These are phyloP conservation scores for Amblyteles armatorius DNA, from an alignment of 2,888 invertebrate genomes.

Conservation along the genomic window DNA sequence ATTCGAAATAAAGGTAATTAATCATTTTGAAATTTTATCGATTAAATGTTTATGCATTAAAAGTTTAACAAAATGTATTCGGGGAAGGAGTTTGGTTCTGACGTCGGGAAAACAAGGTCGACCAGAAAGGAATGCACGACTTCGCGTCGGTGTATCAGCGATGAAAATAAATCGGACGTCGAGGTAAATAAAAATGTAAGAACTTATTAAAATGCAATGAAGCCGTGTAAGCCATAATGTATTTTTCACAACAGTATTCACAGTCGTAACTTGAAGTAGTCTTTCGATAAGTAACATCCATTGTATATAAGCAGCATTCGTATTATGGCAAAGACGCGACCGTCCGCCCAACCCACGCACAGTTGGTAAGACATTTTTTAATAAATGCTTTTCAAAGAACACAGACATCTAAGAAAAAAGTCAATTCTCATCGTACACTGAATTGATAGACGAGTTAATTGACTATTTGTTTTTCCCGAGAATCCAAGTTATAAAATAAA, in stretches of 20 bases:
- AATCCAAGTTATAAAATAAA: neutral
- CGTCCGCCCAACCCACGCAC: no score
- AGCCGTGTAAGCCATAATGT: neutral
- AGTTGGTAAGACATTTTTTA: neutral
- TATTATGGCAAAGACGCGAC: no score
- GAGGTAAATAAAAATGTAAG: neutral
- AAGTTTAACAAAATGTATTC: neutral
- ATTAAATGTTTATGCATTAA: neutral
- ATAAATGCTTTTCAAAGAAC: neutral
- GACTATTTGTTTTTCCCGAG: neutral
- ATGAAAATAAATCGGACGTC: neutral
- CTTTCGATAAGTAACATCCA: neutral
- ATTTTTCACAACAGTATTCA: neutral
- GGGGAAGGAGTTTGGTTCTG: neutral
- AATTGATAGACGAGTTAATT: no score
- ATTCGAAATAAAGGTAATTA: no score
- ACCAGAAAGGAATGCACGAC: no score
- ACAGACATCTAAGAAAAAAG: no score
- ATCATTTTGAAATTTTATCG: no score
- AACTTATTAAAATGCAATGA: neutral
- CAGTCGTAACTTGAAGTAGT: neutral
- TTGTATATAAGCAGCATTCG: neutral
- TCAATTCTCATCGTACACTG: no score
- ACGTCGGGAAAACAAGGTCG: neutral
- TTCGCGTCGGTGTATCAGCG: neutral